Conservation (phyloP, 2,797 vertebrate genomes). For the Kryptolebias ocellatus region DNA sequence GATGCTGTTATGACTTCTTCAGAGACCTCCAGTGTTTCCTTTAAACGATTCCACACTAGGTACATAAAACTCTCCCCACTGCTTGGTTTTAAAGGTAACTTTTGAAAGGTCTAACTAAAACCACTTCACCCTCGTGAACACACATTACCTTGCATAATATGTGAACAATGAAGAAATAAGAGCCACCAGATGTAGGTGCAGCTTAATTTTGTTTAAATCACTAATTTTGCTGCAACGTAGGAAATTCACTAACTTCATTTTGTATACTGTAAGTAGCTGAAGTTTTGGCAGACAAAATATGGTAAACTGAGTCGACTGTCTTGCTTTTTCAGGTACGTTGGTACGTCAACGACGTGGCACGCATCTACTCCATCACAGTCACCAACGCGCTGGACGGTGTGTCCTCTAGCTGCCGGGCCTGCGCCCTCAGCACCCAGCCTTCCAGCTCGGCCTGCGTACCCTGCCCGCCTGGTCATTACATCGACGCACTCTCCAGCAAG, state of each 20-base stretch:
- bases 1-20: not conserved
- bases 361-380: slow-evolving; percentile 91
- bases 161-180: not conserved
- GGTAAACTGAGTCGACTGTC: not conserved
- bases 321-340: slow-evolving; percentile 81
- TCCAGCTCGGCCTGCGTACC: slow-evolving; percentile 91
- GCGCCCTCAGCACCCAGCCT: slow-evolving; percentile 86
- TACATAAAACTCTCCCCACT: slow-evolving; percentile 36
- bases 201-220: not conserved
- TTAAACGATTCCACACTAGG: slow-evolving; percentile 18
- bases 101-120: slow-evolving; percentile 20
- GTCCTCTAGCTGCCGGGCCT: slow-evolving; percentile 89
- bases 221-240: not conserved
- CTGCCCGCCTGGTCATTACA: slow-evolving; percentile 92
- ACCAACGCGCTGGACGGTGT: slow-evolving; percentile 90
- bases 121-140: slow-evolving; percentile 13
- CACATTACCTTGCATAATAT: not conserved
- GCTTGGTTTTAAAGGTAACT: slow-evolving; percentile 20
- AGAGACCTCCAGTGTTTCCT: not conserved
- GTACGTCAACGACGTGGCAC: slow-evolving; percentile 88
- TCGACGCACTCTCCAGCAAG: slow-evolving; percentile 87
- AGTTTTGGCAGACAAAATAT: too few species aligned
- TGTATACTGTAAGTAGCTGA: too few species aligned
- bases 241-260: too few species aligned
- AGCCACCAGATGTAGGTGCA: not conserved